Percentiles rank a stretch among this genome's conserved stretches.
Evolutionary conservation across 2,113 vertebrate genomes (phyloP).

Genomic region (Chloropsis hardwickii): DNA sequence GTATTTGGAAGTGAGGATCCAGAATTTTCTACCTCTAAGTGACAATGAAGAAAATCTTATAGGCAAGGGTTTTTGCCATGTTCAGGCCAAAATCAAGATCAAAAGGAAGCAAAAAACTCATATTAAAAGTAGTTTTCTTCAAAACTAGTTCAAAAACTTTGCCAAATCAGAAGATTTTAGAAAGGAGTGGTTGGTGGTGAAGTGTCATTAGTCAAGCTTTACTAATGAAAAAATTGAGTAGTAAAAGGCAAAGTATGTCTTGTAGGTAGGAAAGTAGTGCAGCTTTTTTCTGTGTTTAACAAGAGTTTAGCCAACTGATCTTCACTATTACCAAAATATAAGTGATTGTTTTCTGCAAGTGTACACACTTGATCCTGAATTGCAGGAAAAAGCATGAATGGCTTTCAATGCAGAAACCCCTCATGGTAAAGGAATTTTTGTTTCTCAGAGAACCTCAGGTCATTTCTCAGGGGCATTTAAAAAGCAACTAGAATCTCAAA

Average conservation of each 20-base stretch:
- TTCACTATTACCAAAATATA: neutral
- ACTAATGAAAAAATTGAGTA: neutral
- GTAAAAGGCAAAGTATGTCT: neutral
- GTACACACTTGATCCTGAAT: neutral
- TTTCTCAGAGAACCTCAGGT: neutral
- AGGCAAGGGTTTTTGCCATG: accelerated
- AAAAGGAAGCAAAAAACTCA: neutral
- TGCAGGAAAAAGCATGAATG: neutral
- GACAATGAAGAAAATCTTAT: neutral
- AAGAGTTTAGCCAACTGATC: neutral
- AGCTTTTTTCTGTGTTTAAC: neutral
- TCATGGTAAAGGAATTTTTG: neutral
- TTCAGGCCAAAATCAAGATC: neutral
- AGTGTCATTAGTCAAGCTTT: neutral
- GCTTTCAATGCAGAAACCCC: neutral
- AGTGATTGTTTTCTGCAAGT: neutral
- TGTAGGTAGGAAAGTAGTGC: neutral
- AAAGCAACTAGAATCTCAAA: neutral
- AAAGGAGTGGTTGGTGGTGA: neutral
- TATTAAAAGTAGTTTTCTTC: neutral
- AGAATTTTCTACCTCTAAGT: neutral
- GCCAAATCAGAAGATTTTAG: neutral
- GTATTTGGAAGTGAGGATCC: neutral
- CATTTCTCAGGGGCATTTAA: neutral
- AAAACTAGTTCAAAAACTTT: neutral